Evolutionary conservation across 1,140 invertebrate species (phyloP).

Genomic region (Drosophila teissieri): DNA sequence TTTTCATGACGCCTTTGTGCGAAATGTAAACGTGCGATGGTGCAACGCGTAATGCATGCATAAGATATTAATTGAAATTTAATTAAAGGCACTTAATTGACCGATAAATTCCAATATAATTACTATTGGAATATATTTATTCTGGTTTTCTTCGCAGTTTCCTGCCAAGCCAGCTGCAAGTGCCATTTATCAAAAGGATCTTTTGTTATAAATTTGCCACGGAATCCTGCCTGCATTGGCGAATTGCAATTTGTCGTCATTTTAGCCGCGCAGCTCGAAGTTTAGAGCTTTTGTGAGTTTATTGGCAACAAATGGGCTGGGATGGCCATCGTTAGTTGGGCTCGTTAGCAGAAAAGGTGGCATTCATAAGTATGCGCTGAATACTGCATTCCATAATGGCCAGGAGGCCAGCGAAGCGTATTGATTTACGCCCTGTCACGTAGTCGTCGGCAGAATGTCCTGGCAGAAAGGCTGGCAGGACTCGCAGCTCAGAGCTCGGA

Average conservation of each 20-base stretch:
- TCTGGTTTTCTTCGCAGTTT: not conserved
- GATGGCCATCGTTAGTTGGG: conserved; percentile 41
- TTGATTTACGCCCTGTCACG: conserved; percentile 79
- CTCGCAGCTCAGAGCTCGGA: conserved; percentile 13
- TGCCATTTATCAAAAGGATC: conserved; percentile 3
- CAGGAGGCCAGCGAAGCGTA: conserved; percentile 49
- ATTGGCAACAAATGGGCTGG: conserved; percentile 55
- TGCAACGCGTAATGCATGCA: no score
- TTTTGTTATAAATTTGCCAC: conserved; percentile 47
- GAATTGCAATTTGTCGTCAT: conserved; percentile 73
- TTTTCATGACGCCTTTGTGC: not conserved
- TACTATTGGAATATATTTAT: not conserved
- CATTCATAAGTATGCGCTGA: conserved; percentile 51
- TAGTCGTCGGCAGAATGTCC: conserved; percentile 14
- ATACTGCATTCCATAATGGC: conserved; percentile 75
- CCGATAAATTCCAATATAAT: no score
- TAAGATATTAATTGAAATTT: not conserved
- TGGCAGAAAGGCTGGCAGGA: not conserved
- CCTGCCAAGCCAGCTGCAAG: not conserved
- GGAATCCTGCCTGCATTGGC: conserved; percentile 23
- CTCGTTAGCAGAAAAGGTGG: conserved; percentile 58
- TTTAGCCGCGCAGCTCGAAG: conserved; percentile 32
- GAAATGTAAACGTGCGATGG: not conserved
- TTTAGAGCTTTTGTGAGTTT: conserved; percentile 48
- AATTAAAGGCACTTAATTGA: not conserved